These are phyloP conservation scores for Oryzaephilus surinamensis DNA, from an alignment of 1,140 invertebrate genomes.

Conservation along the genomic window DNA sequence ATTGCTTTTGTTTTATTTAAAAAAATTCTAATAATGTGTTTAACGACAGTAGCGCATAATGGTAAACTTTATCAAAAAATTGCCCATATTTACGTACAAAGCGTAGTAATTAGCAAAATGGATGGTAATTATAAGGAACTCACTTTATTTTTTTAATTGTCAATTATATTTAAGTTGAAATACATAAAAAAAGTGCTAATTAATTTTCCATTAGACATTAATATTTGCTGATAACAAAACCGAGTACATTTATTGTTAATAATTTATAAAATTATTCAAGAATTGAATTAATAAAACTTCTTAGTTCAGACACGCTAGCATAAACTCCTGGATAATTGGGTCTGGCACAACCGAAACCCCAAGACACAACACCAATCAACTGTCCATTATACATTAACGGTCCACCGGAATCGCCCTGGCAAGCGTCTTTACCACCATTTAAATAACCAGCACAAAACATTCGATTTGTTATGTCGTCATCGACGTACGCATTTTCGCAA, in stretches of 20 bases:
- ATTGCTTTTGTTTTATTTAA: no score
- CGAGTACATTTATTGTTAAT: neutral
- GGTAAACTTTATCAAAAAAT: no score
- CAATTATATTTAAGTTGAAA: neutral
- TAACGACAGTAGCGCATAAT: no score
- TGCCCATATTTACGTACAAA: no score
- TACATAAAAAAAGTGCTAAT: neutral
- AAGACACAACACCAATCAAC: slow-evolving; percentile 45
- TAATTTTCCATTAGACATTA: no score
- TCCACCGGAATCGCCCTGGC: slow-evolving; percentile 40
- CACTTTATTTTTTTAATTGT: neutral
- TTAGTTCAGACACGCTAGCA: slow-evolving; percentile 27
- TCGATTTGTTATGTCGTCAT: neutral
- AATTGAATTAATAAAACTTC: slow-evolving; percentile 1
- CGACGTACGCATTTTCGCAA: neutral
- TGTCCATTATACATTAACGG: slow-evolving; percentile 33
- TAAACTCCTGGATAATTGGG: slow-evolving; percentile 46
- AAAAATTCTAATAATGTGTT: no score
- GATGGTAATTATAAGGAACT: neutral
- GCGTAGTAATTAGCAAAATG: no score
- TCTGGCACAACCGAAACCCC: slow-evolving; percentile 44
- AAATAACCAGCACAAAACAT: slow-evolving; percentile 7
- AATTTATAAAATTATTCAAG: neutral
- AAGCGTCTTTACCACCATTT: slow-evolving; percentile 3
- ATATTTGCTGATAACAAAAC: no score